These are phyloP conservation scores for Polypterus senegalus DNA, from an alignment of 2,113 vertebrate species.

Conservation along the genomic window DNA sequence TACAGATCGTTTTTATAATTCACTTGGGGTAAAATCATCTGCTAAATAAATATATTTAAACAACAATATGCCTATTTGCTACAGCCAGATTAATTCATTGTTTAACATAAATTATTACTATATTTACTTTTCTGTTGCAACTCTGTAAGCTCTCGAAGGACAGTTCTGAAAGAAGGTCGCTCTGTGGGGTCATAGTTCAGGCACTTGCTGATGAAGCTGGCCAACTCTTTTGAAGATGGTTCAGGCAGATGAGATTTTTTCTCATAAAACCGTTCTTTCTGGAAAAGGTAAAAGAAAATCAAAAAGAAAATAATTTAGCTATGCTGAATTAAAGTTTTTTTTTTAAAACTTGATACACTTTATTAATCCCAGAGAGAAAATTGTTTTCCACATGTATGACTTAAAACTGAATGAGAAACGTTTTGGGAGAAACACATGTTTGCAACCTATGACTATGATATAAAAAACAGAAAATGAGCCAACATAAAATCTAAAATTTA, in stretches of 20 bases:
- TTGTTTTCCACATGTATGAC: no score
- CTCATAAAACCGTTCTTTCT: constrained; percentile 87
- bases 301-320: not conserved
- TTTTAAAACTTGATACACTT: no score
- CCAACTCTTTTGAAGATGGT: constrained; percentile 63
- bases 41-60: not conserved
- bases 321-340: no score
- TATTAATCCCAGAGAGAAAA: no score
- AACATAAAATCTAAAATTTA: no score
- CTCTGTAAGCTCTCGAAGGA: constrained; percentile 71
- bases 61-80: not conserved
- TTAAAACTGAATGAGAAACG: no score
- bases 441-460: no score
- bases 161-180: constrained; percentile 69
- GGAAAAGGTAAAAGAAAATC: constrained; percentile 3
- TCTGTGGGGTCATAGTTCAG: constrained; percentile 57
- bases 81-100: no score
- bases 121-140: constrained; percentile 62
- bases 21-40: not conserved
- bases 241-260: constrained; percentile 56
- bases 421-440: no score
- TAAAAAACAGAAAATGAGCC: no score
- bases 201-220: constrained; percentile 67
- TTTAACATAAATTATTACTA: no score
- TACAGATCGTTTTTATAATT: no score